Evolutionary conservation across 2,888 invertebrate species (phyloP).

Genomic region (Hemistola chrysoprasaria): DNA sequence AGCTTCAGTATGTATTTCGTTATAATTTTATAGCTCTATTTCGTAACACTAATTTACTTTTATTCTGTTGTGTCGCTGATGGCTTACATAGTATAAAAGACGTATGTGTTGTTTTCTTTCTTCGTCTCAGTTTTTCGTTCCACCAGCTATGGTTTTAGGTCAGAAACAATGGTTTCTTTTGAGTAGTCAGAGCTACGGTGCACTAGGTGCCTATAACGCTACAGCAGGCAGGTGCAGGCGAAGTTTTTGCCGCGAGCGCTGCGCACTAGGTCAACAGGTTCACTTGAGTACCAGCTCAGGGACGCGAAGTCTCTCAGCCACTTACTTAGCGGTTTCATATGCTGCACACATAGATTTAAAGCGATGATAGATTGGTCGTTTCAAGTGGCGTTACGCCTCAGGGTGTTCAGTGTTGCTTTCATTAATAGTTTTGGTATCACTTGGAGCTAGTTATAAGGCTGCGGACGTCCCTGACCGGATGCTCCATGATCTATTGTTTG

Average conservation of each 20-base stretch:
- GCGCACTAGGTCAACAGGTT: constrained; percentile 74
- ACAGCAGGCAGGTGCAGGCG: constrained; percentile 57
- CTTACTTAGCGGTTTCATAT: constrained; percentile 61
- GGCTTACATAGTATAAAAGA: constrained; percentile 15
- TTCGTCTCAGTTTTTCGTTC: constrained; percentile 27
- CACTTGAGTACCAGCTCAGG: constrained; percentile 60
- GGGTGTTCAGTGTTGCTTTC: constrained; percentile 31
- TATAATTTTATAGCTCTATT: not conserved
- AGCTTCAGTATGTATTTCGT: not conserved
- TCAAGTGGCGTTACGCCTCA: constrained; percentile 28
- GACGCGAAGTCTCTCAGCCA: constrained; percentile 63
- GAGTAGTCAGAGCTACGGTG: constrained; percentile 42
- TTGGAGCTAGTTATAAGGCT: constrained; percentile 58
- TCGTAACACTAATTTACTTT: constrained; percentile 2
- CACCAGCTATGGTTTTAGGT: constrained; percentile 40
- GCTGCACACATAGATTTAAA: constrained; percentile 33
- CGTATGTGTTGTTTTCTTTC: constrained; percentile 27
- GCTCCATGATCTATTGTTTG: constrained; percentile 71
- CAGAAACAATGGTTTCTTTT: constrained; percentile 51
- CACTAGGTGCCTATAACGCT: constrained; percentile 46
- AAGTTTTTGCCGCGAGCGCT: constrained; percentile 64
- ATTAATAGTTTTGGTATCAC: constrained; percentile 33
- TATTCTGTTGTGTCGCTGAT: constrained; percentile 4
- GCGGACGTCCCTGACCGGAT: constrained; percentile 59
- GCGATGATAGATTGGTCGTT: constrained; percentile 33